A percentile compares a stretch with the other conserved stretches of the same genome.
Conservation (phyloP, 2,888 invertebrate species). For the Zygogramma bicolorata region DNA sequence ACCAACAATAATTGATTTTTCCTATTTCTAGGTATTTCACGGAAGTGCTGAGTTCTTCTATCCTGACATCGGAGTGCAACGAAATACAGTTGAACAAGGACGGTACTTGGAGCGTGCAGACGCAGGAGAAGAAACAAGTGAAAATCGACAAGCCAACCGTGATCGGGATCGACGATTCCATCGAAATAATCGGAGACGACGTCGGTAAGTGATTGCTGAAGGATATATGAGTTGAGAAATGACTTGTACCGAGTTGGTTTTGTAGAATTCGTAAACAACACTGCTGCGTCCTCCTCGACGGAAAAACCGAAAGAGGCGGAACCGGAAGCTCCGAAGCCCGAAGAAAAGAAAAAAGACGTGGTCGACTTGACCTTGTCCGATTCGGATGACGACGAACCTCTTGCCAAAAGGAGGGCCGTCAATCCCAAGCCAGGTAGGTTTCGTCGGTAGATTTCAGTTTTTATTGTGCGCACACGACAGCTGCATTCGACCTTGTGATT, state of each 20-base stretch:
- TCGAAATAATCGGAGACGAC: slow-evolving; percentile 83
- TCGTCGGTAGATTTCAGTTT: neutral
- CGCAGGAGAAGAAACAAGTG: slow-evolving; percentile 70
- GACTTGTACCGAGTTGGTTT: too few species aligned
- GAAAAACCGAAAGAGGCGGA: slow-evolving; percentile 50
- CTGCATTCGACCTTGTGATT: neutral
- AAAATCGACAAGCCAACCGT: slow-evolving; percentile 66
- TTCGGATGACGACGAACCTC: slow-evolving; percentile 77
- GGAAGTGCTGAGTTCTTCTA: slow-evolving; percentile 81
- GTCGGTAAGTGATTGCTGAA: slow-evolving; percentile 78
- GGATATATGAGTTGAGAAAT: too few species aligned
- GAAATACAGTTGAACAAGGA: slow-evolving; percentile 88
- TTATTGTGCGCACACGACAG: neutral
- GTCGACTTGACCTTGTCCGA: slow-evolving; percentile 82
- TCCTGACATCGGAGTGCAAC: slow-evolving; percentile 77
- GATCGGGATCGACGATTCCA: slow-evolving; percentile 68
- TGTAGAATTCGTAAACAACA: slow-evolving; percentile 58
- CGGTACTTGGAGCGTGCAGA: slow-evolving; percentile 85
- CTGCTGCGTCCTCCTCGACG: slow-evolving; percentile 51
- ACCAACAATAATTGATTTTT: too few species aligned
- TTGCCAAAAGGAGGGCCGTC: slow-evolving; percentile 71
- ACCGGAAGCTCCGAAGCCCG: slow-evolving; percentile 45
- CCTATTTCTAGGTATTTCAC: slow-evolving; percentile 82
- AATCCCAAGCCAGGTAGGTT: slow-evolving; percentile 64
- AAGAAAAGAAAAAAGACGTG: slow-evolving; percentile 65